phyloP scores from a whole-genome alignment of 2,888 invertebrate genomes.

The Ypsolopha sequella region DNA sequence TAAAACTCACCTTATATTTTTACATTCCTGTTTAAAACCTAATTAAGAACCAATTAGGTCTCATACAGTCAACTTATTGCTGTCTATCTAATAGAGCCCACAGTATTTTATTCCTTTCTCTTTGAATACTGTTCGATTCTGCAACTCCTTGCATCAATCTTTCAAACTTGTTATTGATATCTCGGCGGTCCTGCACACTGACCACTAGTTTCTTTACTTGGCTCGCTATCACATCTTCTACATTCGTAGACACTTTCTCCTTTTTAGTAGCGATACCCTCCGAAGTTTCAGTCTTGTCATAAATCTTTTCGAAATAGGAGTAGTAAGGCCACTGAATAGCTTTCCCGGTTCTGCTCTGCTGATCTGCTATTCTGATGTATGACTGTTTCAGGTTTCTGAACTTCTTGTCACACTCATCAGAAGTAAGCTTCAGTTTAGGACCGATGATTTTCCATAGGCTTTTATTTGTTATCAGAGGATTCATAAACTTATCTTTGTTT shows the following conservation, averaged over 20 bases:
- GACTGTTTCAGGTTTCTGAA: constrained; percentile 59
- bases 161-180: constrained; percentile 39
- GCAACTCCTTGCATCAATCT: constrained; percentile 38
- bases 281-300: constrained; percentile 19
- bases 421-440: constrained; percentile 34
- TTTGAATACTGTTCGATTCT: constrained; percentile 51
- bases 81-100: constrained; percentile 38
- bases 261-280: constrained; percentile 10
- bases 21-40: too few species aligned
- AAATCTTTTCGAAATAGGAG: constrained; percentile 49
- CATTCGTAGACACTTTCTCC: constrained; percentile 10
- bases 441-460: constrained; percentile 41
- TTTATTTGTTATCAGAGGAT: constrained; percentile 47
- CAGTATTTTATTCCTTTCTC: constrained; percentile 51
- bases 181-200: constrained; percentile 27
- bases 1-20: too few species aligned
- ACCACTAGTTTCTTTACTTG: constrained; percentile 31
- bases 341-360: constrained; percentile 21
- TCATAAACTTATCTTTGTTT: constrained; percentile 44
- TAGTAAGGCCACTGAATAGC: constrained; percentile 50
- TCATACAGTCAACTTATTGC: constrained; percentile 9
- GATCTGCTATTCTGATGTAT: constrained; percentile 31
- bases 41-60: too few species aligned
- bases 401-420: constrained; percentile 54
- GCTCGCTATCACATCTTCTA: constrained; percentile 25